Conservation (phyloP, 2,888 invertebrate species). For the Aspidapion aeneum region DNA sequence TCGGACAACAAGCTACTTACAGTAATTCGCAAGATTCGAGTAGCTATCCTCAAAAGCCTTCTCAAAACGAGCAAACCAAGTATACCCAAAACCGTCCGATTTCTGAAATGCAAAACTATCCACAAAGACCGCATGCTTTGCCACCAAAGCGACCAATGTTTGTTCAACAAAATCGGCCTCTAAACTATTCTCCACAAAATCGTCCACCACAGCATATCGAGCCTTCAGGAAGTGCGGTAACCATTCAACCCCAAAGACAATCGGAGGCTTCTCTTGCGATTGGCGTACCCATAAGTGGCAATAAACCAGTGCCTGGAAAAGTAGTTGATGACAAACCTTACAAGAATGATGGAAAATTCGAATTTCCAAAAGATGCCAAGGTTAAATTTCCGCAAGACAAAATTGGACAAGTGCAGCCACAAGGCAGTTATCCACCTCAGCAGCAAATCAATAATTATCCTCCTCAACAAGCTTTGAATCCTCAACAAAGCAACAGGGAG, state of each 20-base stretch:
- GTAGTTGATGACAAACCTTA: constrained; percentile 45
- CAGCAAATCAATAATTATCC: too few species aligned
- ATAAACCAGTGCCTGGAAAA: constrained; percentile 43
- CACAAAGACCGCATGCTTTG: neutral
- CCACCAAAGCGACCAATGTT: neutral
- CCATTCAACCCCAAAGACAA: constrained; percentile 44
- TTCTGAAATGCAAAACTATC: neutral
- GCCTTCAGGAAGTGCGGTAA: constrained; percentile 37
- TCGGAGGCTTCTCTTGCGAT: constrained; percentile 46
- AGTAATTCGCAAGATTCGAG: constrained; percentile 23
- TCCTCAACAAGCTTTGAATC: neutral
- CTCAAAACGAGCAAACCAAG: neutral
- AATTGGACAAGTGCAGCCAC: constrained; percentile 1
- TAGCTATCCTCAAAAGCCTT: neutral
- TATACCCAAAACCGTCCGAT: neutral
- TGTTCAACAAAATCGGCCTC: neutral
- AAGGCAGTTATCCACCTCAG: neutral
- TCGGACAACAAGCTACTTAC: constrained; percentile 29
- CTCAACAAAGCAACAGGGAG: constrained; percentile 34
- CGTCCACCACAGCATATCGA: constrained; percentile 17
- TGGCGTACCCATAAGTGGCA: constrained; percentile 41
- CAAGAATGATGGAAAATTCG: constrained; percentile 34
- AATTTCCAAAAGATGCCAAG: constrained; percentile 38
- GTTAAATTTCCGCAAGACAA: constrained; percentile 44
- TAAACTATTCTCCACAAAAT: neutral